Conservation (phyloP, 2,797 vertebrate genomes). For the Anas bahamensis region DNA sequence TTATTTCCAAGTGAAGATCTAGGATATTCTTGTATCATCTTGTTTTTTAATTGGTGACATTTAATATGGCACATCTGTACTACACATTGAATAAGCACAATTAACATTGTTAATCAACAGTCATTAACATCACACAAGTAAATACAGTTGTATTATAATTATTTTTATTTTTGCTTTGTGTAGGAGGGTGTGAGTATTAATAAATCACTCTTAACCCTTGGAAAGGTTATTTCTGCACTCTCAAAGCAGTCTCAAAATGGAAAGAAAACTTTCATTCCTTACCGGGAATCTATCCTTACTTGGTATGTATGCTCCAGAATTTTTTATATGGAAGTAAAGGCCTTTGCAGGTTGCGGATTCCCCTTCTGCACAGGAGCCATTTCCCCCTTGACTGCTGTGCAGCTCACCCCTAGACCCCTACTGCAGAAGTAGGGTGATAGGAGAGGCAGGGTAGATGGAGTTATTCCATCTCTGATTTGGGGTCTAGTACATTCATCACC, state of each 20-base stretch:
- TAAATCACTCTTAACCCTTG: slow-evolving; percentile 94
- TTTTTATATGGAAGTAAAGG: not conserved
- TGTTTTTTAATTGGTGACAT: not conserved
- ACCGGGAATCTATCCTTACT: slow-evolving; percentile 95
- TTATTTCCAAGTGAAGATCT: not conserved
- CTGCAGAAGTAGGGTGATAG: not conserved
- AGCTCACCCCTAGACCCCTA: no score
- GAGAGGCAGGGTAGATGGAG: not conserved
- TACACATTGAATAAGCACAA: not conserved
- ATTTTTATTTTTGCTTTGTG: slow-evolving; percentile 8
- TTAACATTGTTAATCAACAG: not conserved
- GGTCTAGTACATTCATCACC: not conserved
- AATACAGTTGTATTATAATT: not conserved
- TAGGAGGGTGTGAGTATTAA: slow-evolving; percentile 98
- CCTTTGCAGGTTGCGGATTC: not conserved
- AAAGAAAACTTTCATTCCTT: slow-evolving; percentile 91
- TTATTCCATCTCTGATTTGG: not conserved
- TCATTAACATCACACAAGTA: not conserved
- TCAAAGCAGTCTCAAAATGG: slow-evolving; percentile 86
- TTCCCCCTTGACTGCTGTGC: not conserved
- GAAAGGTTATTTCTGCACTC: slow-evolving; percentile 95
- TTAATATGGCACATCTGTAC: not conserved
- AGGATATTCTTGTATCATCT: not conserved
- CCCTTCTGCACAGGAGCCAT: not conserved
- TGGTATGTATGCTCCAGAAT: slow-evolving; percentile 84